Conservation (phyloP, 2,113 vertebrate species). For the Notothenia coriiceps region DNA sequence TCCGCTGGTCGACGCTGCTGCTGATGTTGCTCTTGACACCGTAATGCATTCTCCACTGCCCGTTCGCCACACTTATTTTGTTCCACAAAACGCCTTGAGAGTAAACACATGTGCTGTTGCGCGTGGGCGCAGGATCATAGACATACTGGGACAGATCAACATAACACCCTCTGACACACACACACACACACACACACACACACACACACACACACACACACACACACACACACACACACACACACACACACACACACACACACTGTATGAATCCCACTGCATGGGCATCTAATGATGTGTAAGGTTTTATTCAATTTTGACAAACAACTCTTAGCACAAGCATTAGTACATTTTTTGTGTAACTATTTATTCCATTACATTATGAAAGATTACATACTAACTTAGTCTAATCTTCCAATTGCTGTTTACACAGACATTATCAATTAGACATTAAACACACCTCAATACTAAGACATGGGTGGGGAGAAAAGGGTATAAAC, state of each 20-base stretch:
- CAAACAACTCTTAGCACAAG: not conserved
- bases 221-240: no score
- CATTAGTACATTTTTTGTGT: not conserved
- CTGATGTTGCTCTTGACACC: slow-evolving; percentile 41
- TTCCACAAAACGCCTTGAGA: slow-evolving; percentile 73
- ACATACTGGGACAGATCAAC: slow-evolving; percentile 11
- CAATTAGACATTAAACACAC: not conserved
- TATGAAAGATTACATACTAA: not conserved
- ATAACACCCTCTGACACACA: not conserved
- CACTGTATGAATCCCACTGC: not conserved
- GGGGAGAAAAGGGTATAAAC: not conserved
- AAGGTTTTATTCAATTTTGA: not conserved
- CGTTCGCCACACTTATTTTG: slow-evolving; percentile 40
- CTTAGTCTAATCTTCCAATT: slow-evolving; percentile 1
- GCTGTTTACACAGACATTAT: not conserved
- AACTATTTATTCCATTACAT: slow-evolving; percentile 2
- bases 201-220: no score
- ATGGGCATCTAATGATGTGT: not conserved
- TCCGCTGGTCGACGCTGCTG: slow-evolving; percentile 12
- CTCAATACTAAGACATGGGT: not conserved
- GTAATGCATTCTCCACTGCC: slow-evolving; percentile 36
- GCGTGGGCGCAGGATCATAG: slow-evolving; percentile 6
- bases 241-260: no score
- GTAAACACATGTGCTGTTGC: slow-evolving; percentile 53
- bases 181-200: no score